Evolutionary conservation across 2,888 invertebrate species (phyloP).

Genomic region (Drosophila setosimentum): DNA sequence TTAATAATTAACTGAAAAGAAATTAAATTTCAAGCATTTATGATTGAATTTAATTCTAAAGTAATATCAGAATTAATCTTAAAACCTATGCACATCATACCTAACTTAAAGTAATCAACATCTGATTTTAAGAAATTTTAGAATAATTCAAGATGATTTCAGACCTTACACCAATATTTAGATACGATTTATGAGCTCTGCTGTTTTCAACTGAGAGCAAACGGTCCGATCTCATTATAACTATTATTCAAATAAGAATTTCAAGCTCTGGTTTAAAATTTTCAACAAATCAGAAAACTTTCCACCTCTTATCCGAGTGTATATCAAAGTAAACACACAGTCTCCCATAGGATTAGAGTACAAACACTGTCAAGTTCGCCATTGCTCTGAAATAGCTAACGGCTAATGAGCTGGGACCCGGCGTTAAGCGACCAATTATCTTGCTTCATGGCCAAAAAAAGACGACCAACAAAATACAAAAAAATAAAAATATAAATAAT

Average conservation of each 20-base stretch:
- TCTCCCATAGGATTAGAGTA: neutral
- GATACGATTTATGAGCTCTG: neutral
- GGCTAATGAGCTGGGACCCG: constrained; percentile 41
- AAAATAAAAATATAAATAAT: neutral
- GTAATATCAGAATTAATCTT: neutral
- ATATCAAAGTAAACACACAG: neutral
- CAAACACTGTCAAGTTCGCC: constrained; percentile 7
- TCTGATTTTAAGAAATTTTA: neutral
- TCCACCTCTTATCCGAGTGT: neutral
- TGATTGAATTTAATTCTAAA: neutral
- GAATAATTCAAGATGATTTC: neutral
- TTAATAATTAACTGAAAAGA: neutral
- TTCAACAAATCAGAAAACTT: neutral
- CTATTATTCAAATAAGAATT: neutral
- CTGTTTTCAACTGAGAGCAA: neutral
- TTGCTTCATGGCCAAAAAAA: constrained; percentile 52
- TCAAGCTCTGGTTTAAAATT: neutral
- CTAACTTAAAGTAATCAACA: neutral
- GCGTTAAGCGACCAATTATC: constrained; percentile 71
- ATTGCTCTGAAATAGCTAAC: constrained; percentile 15
- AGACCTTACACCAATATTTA: neutral
- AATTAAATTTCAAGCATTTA: neutral
- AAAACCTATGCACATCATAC: neutral
- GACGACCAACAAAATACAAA: constrained; percentile 4
- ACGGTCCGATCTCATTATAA: neutral